Percentiles rank a stretch among this genome's conserved stretches.
These are phyloP conservation scores for Melanotaenia duboulayi DNA, from an alignment of 2,113 vertebrate genomes.

Conservation along the genomic window DNA sequence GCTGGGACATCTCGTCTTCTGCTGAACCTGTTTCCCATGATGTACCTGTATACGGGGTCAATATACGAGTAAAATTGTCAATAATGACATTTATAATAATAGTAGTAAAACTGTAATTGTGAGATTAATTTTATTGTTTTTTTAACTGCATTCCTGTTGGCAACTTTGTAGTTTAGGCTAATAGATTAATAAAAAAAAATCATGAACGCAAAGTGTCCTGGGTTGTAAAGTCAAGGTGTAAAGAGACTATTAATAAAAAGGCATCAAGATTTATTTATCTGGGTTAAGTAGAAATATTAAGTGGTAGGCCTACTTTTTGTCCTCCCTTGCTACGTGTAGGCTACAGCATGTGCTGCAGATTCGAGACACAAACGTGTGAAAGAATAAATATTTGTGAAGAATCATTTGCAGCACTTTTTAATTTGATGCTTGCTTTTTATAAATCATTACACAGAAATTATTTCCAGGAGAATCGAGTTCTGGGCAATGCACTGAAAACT, in stretches of 20 bases:
- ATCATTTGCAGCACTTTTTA: constrained; percentile 2
- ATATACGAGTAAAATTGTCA: neutral
- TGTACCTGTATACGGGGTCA: constrained; percentile 48
- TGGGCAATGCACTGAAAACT: neutral
- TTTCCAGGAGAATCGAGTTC: neutral
- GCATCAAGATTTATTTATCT: neutral
- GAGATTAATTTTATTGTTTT: neutral
- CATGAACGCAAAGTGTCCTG: neutral
- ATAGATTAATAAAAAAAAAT: neutral
- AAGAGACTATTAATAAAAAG: neutral
- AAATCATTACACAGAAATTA: neutral
- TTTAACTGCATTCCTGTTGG: neutral
- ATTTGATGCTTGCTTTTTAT: constrained; percentile 10
- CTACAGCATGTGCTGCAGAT: neutral
- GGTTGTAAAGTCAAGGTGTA: neutral
- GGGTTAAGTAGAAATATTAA: constrained; percentile 2
- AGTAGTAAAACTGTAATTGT: neutral
- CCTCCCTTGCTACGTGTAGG: constrained; percentile 13
- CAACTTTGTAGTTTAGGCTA: neutral
- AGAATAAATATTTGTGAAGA: neutral
- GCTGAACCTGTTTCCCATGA: constrained; percentile 75
- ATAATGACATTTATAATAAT: neutral
- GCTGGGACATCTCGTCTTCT: constrained; percentile 44
- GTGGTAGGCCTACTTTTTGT: constrained; percentile 64
- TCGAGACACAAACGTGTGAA: neutral